These are phyloP conservation scores for Chymomyza amoena DNA, from an alignment of 2,888 invertebrate species.

Conservation along the genomic window DNA sequence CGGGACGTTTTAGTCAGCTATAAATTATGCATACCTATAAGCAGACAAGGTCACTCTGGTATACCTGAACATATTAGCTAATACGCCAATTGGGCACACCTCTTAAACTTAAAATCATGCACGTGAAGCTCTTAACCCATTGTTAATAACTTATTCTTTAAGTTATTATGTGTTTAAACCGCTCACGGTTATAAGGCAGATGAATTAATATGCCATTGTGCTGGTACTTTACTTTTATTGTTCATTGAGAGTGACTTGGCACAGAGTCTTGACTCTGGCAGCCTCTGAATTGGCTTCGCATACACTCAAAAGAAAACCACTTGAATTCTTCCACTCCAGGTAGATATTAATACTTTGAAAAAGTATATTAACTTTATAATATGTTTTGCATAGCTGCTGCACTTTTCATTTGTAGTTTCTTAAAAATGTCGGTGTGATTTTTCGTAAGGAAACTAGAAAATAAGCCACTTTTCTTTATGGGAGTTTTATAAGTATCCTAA, in stretches of 20 bases:
- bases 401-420: no score
- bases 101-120: no score
- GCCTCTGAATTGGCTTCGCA: conserved; percentile 9
- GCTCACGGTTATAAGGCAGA: conserved; percentile 11
- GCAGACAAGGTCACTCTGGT: conserved; percentile 44
- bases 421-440: no score
- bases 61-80: no score
- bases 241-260: conserved; percentile 56
- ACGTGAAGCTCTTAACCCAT: conserved; percentile 10
- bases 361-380: neutral
- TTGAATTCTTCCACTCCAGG: neutral
- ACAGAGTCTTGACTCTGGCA: conserved; percentile 22
- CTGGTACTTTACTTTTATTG: conserved; percentile 56
- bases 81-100: no score
- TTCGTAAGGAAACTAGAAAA: no score
- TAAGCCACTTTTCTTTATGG: no score
- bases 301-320: neutral
- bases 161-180: conserved; percentile 71
- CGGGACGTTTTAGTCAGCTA: conserved; percentile 44
- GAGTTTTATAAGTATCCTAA: no score
- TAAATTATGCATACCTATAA: conserved; percentile 45
- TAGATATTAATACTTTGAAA: neutral
- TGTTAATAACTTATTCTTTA: conserved; percentile 57
- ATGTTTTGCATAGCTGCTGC: no score
- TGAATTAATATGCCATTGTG: neutral